Evolutionary conservation across 2,888 invertebrate species (phyloP), one percentile per base, ranked within the genome.

Genomic region (Morpho deidamia): DNA sequence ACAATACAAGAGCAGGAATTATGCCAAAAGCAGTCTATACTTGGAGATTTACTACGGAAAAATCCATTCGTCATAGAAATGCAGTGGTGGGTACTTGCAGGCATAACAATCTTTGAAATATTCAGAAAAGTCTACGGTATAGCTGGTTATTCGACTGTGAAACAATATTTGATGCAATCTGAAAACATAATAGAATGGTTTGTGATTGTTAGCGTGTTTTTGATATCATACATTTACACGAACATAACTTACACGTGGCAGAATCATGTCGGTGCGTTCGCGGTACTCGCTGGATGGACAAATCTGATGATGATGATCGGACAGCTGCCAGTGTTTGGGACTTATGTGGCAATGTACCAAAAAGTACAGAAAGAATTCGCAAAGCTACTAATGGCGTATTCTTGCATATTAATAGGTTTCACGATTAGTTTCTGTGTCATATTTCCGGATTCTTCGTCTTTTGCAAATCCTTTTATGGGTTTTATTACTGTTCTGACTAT

Each of bases 251-350:
- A 95, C 72, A 93, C 93, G 9, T 96, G 96, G 94, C 96, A 96
- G 73, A 96, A 95, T 71, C 96, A 96, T 72, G 93, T 96, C 14
- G 96, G 96, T 0, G 96, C 96, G 0, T 95, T 96, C 70, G 95
- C 96, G 0, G 95, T 96, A 0, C 90, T 96, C 5, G 93, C 95
- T 41, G 96, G 95, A 7, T 96, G 96, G 96, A 95, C 95, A 7
- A 96, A 96, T 78, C 86, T 96, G n/a, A 96, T 96, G 95, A 87
- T 96, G 75, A 96, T 96, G 95, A 94, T 97, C 54, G 97, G 97
- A 0, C 95, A 97, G 68, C 83, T 97, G 39, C 97, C 97, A 0
- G 93, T 96, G 47, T 95, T 97, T 71, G 97, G 96, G 11, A 95
- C 96, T 0, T 97, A 97, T 71, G 96, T 97, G 4, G 96, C 96